phyloP scores from a whole-genome alignment of 2,888 invertebrate species.

The Melitaea athalia region DNA sequence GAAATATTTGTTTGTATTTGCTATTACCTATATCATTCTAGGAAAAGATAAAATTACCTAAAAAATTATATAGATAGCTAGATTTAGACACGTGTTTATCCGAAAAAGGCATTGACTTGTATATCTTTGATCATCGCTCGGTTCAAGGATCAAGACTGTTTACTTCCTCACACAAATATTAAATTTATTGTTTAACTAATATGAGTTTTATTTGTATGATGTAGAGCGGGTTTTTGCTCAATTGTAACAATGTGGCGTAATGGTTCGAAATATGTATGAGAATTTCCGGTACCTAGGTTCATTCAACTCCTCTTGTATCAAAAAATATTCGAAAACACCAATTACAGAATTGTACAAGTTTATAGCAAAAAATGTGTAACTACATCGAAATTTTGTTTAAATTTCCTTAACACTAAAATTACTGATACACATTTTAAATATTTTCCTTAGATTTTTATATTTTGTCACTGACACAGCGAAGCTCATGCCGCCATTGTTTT shows the following conservation, averaged over 20 bases:
- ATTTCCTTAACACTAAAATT: too few species aligned
- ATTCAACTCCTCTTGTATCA: slow-evolving; percentile 37
- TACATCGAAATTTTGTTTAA: too few species aligned
- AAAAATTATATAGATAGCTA: not conserved
- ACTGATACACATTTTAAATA: not conserved
- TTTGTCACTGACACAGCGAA: too few species aligned
- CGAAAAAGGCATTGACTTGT: slow-evolving; percentile 54
- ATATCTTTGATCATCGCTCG: slow-evolving; percentile 48
- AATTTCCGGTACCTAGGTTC: slow-evolving; percentile 45
- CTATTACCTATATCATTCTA: slow-evolving; percentile 5
- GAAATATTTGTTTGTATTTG: not conserved
- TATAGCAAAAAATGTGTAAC: too few species aligned
- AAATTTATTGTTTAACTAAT: slow-evolving; percentile 38
- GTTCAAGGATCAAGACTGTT: slow-evolving; percentile 51
- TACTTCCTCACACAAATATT: slow-evolving; percentile 37
- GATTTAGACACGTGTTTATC: slow-evolving; percentile 41
- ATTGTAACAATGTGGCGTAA: not conserved
- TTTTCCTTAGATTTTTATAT: not conserved
- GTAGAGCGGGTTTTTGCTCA: slow-evolving; percentile 25
- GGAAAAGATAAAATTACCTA: slow-evolving; percentile 14
- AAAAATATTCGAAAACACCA: not conserved
- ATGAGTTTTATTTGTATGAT: slow-evolving; percentile 23
- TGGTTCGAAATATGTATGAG: slow-evolving; percentile 41
- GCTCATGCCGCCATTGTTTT: too few species aligned
- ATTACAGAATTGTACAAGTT: not conserved